Evolutionary conservation across 2,797 vertebrate species (phyloP).

Genomic region (Parauchenoglanis ngamensis): DNA sequence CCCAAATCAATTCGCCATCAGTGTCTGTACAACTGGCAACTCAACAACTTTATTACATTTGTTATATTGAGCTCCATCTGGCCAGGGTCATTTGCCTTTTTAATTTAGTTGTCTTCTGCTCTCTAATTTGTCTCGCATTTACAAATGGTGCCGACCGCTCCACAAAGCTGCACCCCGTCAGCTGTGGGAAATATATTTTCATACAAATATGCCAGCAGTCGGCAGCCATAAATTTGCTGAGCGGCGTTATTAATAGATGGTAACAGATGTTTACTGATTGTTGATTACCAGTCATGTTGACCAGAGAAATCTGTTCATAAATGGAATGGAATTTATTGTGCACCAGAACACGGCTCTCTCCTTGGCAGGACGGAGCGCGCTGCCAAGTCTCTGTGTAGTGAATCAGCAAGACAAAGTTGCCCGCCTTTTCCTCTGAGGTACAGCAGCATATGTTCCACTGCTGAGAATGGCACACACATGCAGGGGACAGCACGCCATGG

Average conservation of each 20-base stretch:
- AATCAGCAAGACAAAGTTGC: conserved; percentile 50
- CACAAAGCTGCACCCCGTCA: conserved; percentile 79
- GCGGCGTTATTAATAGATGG: conserved; percentile 80
- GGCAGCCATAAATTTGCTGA: conserved; percentile 74
- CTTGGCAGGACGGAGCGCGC: conserved; percentile 55
- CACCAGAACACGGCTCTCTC: conserved; percentile 57
- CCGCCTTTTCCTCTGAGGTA: conserved; percentile 54
- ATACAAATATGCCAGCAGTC: conserved; percentile 66
- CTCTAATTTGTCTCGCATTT: conserved; percentile 83
- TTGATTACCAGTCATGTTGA: conserved; percentile 82
- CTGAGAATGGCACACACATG: conserved; percentile 52
- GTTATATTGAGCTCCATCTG: conserved; percentile 84
- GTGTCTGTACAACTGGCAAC: conserved; percentile 81
- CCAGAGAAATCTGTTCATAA: conserved; percentile 85
- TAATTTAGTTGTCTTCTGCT: conserved; percentile 83
- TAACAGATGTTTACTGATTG: conserved; percentile 86
- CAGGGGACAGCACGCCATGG: conserved; percentile 46
- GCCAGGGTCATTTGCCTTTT: conserved; percentile 80
- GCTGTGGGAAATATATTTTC: conserved; percentile 76
- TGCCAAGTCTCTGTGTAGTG: conserved; percentile 58
- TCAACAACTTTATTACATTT: conserved; percentile 80
- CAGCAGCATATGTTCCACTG: conserved; percentile 59
- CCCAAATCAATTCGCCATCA: conserved; percentile 76
- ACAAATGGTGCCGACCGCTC: conserved; percentile 75
- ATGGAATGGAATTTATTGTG: conserved; percentile 77